Percentiles rank a stretch among this genome's conserved stretches.
phyloP scores from a whole-genome alignment of 1,140 invertebrate species.

The Anoplophora glabripennis region DNA sequence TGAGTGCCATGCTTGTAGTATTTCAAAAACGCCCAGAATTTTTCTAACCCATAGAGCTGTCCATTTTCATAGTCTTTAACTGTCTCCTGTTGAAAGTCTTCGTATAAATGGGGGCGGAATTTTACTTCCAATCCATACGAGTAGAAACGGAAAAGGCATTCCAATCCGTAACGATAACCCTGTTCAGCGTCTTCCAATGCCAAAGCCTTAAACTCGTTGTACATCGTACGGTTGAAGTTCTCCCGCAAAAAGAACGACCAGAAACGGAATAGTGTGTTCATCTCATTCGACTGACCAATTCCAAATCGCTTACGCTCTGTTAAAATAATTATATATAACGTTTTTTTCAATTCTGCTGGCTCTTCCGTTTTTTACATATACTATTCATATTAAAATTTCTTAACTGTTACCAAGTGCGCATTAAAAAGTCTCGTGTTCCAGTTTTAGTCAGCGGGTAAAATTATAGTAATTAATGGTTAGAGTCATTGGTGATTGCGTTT shows the following conservation, averaged over 20 bases:
- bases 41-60: constrained; percentile 96
- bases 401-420: too few species aligned
- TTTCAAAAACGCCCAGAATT: constrained; percentile 98
- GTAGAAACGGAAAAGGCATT: constrained; percentile 98
- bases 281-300: constrained; percentile 90
- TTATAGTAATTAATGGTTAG: too few species aligned
- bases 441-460: too few species aligned
- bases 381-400: too few species aligned
- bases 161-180: constrained; percentile 88
- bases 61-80: constrained; percentile 88
- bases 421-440: too few species aligned
- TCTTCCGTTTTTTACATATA: too few species aligned
- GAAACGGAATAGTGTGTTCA: constrained; percentile 97
- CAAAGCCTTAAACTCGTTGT: constrained; percentile 88
- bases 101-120: constrained; percentile 88
- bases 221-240: constrained; percentile 98
- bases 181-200: constrained; percentile 89
- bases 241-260: constrained; percentile 99
- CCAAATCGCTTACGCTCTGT: constrained; percentile 87
- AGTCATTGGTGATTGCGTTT: too few species aligned
- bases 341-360: too few species aligned
- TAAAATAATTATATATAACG: constrained; percentile 40
- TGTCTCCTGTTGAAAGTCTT: constrained; percentile 95
- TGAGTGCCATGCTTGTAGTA: constrained; percentile 81
- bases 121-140: constrained; percentile 96